Evolutionary conservation across 2,797 vertebrate species (phyloP).

Genomic region (Toxotes lorentzi): DNA sequence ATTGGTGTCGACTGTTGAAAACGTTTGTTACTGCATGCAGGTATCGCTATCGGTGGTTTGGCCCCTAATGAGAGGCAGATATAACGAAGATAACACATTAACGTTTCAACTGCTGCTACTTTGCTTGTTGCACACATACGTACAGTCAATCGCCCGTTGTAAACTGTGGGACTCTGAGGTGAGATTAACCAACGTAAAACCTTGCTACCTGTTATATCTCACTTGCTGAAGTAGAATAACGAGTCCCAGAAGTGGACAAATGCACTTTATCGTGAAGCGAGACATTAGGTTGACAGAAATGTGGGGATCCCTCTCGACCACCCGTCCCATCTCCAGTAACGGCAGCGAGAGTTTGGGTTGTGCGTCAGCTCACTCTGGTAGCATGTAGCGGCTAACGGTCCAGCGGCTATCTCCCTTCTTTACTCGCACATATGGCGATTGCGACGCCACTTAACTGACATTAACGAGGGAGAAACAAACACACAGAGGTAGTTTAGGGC

Average conservation of each 20-base stretch:
- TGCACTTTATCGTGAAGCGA: not conserved
- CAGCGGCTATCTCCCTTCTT: slow-evolving; percentile 8
- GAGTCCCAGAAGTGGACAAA: fast-evolving
- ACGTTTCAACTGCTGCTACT: not conserved
- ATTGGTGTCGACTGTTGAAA: not conserved
- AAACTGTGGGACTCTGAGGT: not conserved
- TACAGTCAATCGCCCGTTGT: not conserved
- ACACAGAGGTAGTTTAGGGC: not conserved
- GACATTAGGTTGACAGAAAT: not conserved
- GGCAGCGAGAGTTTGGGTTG: slow-evolving; percentile 46
- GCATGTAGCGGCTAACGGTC: slow-evolving; percentile 63
- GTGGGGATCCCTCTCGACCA: not conserved
- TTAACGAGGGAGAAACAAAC: not conserved
- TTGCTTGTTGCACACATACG: not conserved
- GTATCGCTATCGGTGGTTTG: not conserved
- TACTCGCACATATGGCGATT: not conserved
- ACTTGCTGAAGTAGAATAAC: not conserved
- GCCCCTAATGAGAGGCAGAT: fast-evolving
- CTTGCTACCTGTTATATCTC: not conserved
- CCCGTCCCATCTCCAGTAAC: slow-evolving; percentile 21
- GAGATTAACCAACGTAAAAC: not conserved
- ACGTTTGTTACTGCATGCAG: not conserved
- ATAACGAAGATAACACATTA: not conserved
- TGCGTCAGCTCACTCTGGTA: slow-evolving; percentile 68
- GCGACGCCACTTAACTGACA: not conserved